Percentiles rank a stretch among this genome's conserved stretches.
Evolutionary conservation across 2,797 vertebrate species (phyloP).

Genomic region (Acrossocheilus wenchowensis): DNA sequence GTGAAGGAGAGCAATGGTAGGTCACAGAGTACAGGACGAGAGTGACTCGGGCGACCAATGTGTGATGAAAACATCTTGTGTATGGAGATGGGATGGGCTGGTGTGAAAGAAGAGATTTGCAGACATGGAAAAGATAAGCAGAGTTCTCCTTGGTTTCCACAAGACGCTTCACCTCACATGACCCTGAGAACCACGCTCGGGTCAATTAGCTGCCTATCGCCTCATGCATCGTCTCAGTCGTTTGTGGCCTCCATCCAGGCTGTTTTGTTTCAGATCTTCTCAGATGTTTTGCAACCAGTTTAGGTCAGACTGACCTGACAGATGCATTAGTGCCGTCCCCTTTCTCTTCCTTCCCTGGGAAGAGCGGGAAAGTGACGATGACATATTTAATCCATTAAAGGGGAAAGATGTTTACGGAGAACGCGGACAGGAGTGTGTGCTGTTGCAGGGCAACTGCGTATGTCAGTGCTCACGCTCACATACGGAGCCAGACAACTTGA

Average conservation of each 20-base stretch:
- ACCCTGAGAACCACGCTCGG: slow-evolving; percentile 25
- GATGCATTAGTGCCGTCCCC: slow-evolving; percentile 21
- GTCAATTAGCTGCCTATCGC: slow-evolving; percentile 34
- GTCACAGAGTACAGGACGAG: slow-evolving; percentile 52
- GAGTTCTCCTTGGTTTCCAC: slow-evolving; percentile 14
- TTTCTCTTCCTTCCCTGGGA: slow-evolving; percentile 23
- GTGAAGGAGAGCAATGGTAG: slow-evolving; percentile 34
- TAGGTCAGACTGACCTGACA: slow-evolving; percentile 51
- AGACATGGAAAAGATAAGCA: slow-evolving; percentile 12
- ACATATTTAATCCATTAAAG: slow-evolving; percentile 49
- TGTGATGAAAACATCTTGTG: slow-evolving; percentile 36
- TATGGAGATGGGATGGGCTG: slow-evolving; percentile 18
- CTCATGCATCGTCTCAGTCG: slow-evolving; percentile 47
- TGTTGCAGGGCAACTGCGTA: slow-evolving; percentile 52
- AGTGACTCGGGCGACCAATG: slow-evolving; percentile 24
- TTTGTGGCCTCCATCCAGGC: slow-evolving; percentile 50
- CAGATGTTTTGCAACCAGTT: slow-evolving; percentile 45
- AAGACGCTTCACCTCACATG: slow-evolving; percentile 46
- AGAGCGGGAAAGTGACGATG: slow-evolving; percentile 31
- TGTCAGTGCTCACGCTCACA: slow-evolving; percentile 50
- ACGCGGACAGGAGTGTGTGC: slow-evolving; percentile 36
- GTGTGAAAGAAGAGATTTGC: slow-evolving; percentile 25
- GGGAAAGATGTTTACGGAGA: slow-evolving; percentile 42
- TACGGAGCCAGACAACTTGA: slow-evolving; percentile 55
- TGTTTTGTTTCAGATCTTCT: slow-evolving; percentile 55